Conservation (phyloP, 1,140 invertebrate species). For the Apocrypta bakeri region DNA sequence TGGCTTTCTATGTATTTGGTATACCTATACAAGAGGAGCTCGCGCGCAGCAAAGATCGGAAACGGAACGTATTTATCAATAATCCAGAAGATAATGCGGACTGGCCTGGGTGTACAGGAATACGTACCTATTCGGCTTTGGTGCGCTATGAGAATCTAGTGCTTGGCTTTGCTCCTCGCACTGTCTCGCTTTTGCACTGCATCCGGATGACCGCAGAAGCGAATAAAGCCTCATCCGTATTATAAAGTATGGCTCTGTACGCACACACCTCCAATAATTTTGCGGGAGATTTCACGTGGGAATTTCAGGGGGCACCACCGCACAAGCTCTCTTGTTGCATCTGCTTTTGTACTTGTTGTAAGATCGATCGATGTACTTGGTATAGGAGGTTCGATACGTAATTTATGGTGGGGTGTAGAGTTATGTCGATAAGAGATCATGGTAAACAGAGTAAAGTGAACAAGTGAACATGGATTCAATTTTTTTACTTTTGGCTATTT, state of each 20-base stretch:
- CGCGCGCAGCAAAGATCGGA: slow-evolving; percentile 18
- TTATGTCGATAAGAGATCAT: too few species aligned
- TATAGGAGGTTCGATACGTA: too few species aligned
- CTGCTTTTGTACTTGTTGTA: background rate
- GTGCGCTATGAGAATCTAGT: slow-evolving; percentile 54
- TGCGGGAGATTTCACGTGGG: slow-evolving; percentile 4
- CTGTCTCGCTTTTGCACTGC: background rate
- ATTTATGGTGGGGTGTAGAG: too few species aligned
- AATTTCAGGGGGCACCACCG: background rate
- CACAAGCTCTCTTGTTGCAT: background rate
- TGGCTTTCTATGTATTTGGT: background rate
- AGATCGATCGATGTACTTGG: too few species aligned
- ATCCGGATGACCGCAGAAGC: slow-evolving; percentile 8
- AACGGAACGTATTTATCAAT: slow-evolving; percentile 61
- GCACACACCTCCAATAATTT: slow-evolving; percentile 53
- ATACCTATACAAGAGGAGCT: background rate
- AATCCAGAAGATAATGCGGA: slow-evolving; percentile 57
- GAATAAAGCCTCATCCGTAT: slow-evolving; percentile 54
- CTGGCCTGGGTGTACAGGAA: slow-evolving; percentile 40
- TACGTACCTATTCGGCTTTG: slow-evolving; percentile 55
- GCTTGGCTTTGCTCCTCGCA: background rate
- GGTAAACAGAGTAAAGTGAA: too few species aligned
- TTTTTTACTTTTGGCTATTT: too few species aligned
- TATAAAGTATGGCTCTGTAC: slow-evolving; percentile 54
- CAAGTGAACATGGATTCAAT: too few species aligned